Conservation (phyloP, 2,113 vertebrate species). For the Cnemophilus loriae region DNA sequence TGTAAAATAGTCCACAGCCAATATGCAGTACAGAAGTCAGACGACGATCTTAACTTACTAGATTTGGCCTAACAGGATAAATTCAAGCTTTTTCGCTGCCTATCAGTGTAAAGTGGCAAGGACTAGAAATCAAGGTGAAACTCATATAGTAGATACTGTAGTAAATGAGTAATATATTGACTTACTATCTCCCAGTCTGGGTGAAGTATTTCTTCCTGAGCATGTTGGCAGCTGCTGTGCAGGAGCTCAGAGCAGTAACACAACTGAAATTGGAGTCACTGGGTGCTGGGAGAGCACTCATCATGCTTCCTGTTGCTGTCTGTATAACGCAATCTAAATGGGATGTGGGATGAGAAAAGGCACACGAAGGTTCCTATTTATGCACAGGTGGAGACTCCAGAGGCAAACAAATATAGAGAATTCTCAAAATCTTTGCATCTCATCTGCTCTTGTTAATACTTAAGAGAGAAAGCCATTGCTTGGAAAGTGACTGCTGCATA, state of each 20-base stretch:
- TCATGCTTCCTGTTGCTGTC: constrained; percentile 66
- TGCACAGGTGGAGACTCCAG: neutral
- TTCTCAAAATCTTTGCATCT: neutral
- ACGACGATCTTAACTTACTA: neutral
- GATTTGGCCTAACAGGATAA: neutral
- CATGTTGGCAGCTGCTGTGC: constrained; percentile 30
- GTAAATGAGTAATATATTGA: neutral
- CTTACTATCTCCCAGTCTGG: constrained; percentile 78
- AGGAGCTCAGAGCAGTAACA: constrained; percentile 73
- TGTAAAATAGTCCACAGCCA: neutral
- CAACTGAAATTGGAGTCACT: constrained; percentile 76
- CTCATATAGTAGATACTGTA: neutral
- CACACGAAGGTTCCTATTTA: neutral
- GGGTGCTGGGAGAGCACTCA: constrained; percentile 58
- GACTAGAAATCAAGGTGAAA: neutral
- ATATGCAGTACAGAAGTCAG: neutral
- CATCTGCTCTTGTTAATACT: neutral
- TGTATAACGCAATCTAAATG: constrained; percentile 43
- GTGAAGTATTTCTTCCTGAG: constrained; percentile 75
- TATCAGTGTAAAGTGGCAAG: neutral
- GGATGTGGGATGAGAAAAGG: neutral
- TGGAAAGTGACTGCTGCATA: neutral
- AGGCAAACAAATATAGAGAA: neutral
- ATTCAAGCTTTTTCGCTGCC: neutral
- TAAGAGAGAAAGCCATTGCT: neutral